These are phyloP conservation scores for Apotomis capreana DNA, from an alignment of 2,888 invertebrate genomes.

Conservation along the genomic window DNA sequence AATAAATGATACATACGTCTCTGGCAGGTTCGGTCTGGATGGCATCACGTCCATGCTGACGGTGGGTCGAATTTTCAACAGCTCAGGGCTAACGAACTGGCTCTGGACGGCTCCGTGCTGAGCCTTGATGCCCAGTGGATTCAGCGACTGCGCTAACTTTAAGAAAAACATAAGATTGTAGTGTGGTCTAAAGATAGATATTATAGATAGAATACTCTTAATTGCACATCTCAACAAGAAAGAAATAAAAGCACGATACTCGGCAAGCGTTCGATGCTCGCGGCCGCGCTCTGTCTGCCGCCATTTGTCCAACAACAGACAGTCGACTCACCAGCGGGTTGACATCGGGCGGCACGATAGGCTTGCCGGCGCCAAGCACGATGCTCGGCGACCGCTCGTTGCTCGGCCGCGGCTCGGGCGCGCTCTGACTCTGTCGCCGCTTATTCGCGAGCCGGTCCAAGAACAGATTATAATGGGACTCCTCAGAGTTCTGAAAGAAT, in stretches of 20 bases:
- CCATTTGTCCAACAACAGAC: neutral
- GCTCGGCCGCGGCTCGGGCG: conserved; percentile 67
- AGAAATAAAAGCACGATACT: too few relatives aligned
- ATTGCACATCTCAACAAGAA: too few relatives aligned
- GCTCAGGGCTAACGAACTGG: conserved; percentile 68
- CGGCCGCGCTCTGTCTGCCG: too few relatives aligned
- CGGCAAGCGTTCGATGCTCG: too few relatives aligned
- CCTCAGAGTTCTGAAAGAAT: conserved; percentile 84
- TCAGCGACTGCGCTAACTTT: conserved; percentile 70
- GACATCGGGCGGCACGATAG: conserved; percentile 72
- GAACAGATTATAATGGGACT: conserved; percentile 89
- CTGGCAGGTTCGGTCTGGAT: conserved; percentile 56
- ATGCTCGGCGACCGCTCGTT: conserved; percentile 76
- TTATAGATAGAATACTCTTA: too few relatives aligned
- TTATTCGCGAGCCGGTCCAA: conserved; percentile 89
- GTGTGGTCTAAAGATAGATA: too few relatives aligned
- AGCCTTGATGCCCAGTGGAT: conserved; percentile 55
- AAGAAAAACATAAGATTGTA: conserved; percentile 41
- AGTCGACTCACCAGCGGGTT: conserved; percentile 69
- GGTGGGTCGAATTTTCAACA: conserved; percentile 60
- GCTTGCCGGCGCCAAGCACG: conserved; percentile 77
- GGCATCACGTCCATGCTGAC: conserved; percentile 71
- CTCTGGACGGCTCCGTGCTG: conserved; percentile 54
- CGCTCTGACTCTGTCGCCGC: conserved; percentile 88
- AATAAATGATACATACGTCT: conserved; percentile 57